phyloP scores from a whole-genome alignment of 37 sponge, comb jelly and placozoan genomes.

The Corticium candelabrum region DNA sequence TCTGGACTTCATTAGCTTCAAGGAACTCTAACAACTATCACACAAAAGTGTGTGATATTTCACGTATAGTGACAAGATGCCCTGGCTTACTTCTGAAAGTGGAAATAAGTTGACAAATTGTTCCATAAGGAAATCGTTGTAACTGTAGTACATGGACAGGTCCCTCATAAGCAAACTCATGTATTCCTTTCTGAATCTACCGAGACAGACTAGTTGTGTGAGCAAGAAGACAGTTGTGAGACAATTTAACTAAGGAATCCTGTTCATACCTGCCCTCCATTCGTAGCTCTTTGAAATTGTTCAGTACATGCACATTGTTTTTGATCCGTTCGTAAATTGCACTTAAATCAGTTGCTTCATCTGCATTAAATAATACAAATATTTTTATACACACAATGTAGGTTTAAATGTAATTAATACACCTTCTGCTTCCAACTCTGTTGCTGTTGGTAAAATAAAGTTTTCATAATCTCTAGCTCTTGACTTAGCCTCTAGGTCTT shows the following conservation, averaged over 20 bases:
- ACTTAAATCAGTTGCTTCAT: slow-evolving; percentile 10
- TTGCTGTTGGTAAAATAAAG: slow-evolving; percentile 60
- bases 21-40: slow-evolving; percentile 56
- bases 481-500: slow-evolving; percentile 27
- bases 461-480: slow-evolving; percentile 13
- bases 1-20: slow-evolving; percentile 83
- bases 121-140: slow-evolving; percentile 69
- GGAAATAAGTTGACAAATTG: slow-evolving; percentile 72
- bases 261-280: slow-evolving; percentile 46
- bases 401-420: background rate
- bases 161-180: slow-evolving; percentile 45
- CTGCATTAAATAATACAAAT: background rate
- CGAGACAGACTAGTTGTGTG: background rate
- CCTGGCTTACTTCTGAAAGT: slow-evolving; percentile 25
- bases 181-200: slow-evolving; percentile 51
- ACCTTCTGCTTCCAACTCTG: slow-evolving; percentile 50
- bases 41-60: background rate
- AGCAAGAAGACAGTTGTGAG: slow-evolving; percentile 1
- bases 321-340: slow-evolving; percentile 34
- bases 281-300: slow-evolving; percentile 70
- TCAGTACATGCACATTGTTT: slow-evolving; percentile 63
- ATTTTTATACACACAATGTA: background rate
- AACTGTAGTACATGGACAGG: slow-evolving; percentile 82
- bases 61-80: background rate
- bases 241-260: background rate